Percentiles rank a stretch among this genome's conserved stretches.
phyloP scores from a whole-genome alignment of 2,797 vertebrate species.

The Tenualosa thibaudeaui region DNA sequence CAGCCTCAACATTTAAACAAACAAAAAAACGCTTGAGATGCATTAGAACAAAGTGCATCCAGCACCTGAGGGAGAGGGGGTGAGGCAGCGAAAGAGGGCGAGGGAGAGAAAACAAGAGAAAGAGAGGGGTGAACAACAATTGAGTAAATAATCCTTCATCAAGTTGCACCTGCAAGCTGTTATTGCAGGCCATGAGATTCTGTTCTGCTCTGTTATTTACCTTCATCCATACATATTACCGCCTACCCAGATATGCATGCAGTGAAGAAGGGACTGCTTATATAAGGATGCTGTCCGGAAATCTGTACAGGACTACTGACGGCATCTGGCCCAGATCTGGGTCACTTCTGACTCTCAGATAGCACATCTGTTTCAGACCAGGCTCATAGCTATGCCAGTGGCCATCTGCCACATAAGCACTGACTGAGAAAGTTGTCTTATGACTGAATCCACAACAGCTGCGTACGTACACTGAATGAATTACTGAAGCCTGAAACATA shows the following conservation, averaged over 20 bases:
- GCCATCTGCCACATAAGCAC: too few species aligned
- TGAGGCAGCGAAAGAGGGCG: neutral
- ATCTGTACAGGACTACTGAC: neutral
- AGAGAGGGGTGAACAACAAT: neutral
- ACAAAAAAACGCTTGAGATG: neutral
- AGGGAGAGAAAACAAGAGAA: neutral
- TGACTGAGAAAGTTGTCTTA: too few species aligned
- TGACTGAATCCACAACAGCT: too few species aligned
- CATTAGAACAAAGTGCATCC: neutral
- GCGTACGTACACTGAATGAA: neutral
- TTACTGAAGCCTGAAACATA: neutral
- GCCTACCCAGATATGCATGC: neutral
- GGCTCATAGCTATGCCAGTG: too few species aligned
- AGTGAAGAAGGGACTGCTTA: neutral
- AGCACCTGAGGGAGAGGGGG: neutral
- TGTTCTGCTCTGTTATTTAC: neutral
- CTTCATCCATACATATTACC: neutral
- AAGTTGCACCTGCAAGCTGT: slow-evolving; percentile 23
- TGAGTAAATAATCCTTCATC: slow-evolving; percentile 14
- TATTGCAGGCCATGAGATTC: neutral
- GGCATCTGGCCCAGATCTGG: neutral
- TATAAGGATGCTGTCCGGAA: neutral
- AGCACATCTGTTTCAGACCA: neutral
- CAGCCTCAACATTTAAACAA: neutral
- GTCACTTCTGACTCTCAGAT: neutral